Evolutionary conservation across 2,888 invertebrate genomes (phyloP).

Genomic region (Drosophila dives): DNA sequence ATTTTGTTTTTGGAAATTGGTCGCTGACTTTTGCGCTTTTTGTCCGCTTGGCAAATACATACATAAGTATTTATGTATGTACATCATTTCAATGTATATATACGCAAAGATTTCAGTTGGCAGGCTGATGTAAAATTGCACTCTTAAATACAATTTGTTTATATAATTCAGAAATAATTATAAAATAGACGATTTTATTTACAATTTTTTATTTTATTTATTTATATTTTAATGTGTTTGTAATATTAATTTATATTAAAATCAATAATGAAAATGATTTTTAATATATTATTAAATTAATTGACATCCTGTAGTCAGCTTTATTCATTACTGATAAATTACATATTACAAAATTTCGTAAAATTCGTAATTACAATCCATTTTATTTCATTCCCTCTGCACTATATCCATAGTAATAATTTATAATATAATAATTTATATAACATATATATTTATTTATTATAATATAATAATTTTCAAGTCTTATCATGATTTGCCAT

Average conservation of each 20-base stretch:
- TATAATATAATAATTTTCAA: too few species aligned
- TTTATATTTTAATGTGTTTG: not conserved
- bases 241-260: too few species aligned
- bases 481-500: not conserved
- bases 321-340: not conserved
- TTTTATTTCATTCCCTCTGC: too few species aligned
- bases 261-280: not conserved
- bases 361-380: not conserved
- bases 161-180: not conserved
- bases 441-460: too few species aligned
- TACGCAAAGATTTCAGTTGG: not conserved
- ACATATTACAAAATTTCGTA: not conserved
- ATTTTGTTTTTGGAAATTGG: constrained; percentile 70
- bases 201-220: not conserved
- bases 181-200: not conserved
- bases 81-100: not conserved
- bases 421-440: too few species aligned
- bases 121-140: not conserved
- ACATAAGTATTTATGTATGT: not conserved
- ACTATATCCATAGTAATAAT: not conserved
- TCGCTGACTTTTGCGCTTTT: constrained; percentile 55
- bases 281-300: not conserved
- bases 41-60: constrained; percentile 20
- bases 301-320: not conserved
- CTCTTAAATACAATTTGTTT: too few species aligned